Evolutionary conservation across 2,797 vertebrate genomes (phyloP).

Genomic region (Acropternis orthonyx): DNA sequence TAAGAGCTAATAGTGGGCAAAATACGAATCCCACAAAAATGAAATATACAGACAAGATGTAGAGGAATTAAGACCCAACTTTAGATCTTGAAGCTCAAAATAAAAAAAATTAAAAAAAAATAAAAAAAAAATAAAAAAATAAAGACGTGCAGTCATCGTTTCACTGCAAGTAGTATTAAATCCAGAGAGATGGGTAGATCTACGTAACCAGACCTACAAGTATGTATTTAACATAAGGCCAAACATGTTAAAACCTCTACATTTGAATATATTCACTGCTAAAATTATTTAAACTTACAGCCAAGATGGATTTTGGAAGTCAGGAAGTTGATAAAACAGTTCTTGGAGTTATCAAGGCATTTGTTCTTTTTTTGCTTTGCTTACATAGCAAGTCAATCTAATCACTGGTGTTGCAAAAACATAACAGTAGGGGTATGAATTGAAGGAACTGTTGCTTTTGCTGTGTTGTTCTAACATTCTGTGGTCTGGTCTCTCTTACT

Average conservation of each 20-base stretch:
- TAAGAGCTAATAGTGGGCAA: background rate
- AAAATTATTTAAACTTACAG: background rate
- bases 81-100: background rate
- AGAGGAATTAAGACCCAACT: background rate
- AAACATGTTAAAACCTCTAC: background rate
- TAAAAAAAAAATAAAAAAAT: background rate
- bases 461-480: background rate
- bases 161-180: background rate
- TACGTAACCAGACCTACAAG: background rate
- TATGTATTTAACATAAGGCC: background rate
- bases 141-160: background rate
- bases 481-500: background rate
- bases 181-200: background rate
- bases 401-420: background rate
- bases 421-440: background rate
- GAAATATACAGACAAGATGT: background rate
- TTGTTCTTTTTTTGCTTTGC: background rate
- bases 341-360: background rate
- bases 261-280: background rate
- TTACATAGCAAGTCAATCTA: background rate
- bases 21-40: background rate
- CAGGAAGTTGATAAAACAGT: background rate
- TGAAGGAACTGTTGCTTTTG: background rate
- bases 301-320: background rate
- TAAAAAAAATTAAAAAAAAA: background rate